phyloP scores from a whole-genome alignment of 1,140 invertebrate species.

The Lepidurus packardi region DNA sequence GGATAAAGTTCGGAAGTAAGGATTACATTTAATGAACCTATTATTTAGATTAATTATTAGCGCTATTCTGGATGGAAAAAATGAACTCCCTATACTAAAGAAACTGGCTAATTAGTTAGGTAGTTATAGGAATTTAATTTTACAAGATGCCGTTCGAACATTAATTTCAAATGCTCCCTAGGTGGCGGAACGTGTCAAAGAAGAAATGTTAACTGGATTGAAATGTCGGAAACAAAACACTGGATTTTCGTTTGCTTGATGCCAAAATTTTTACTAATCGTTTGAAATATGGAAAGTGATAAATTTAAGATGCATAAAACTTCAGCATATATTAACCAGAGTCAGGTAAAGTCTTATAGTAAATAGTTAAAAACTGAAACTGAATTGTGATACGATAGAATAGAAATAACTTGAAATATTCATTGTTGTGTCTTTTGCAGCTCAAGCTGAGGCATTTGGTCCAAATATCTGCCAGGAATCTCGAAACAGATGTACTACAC shows the following conservation, averaged over 20 bases:
- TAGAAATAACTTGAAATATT: not conserved
- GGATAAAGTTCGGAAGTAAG: no score
- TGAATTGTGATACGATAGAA: not conserved
- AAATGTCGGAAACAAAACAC: not conserved
- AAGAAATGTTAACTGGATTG: not conserved
- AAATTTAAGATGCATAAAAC: not conserved
- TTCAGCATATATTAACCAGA: not conserved
- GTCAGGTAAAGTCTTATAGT: not conserved
- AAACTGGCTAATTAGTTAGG: no score
- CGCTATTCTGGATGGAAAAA: no score
- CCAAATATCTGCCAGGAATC: constrained; percentile 9
- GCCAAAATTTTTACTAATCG: not conserved
- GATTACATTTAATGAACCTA: no score
- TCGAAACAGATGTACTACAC: not conserved
- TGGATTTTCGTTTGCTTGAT: not conserved
- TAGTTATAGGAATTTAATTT: no score
- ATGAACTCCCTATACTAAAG: no score
- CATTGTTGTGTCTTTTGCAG: not conserved
- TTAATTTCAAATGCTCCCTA: not conserved
- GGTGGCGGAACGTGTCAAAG: not conserved
- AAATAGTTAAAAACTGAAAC: not conserved
- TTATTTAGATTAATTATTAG: no score
- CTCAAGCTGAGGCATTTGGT: not conserved
- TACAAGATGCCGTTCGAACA: no score
- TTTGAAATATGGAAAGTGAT: not conserved